These are phyloP conservation scores for Entomobrya proxima DNA, from an alignment of 2,888 invertebrate species.

Conservation along the genomic window DNA sequence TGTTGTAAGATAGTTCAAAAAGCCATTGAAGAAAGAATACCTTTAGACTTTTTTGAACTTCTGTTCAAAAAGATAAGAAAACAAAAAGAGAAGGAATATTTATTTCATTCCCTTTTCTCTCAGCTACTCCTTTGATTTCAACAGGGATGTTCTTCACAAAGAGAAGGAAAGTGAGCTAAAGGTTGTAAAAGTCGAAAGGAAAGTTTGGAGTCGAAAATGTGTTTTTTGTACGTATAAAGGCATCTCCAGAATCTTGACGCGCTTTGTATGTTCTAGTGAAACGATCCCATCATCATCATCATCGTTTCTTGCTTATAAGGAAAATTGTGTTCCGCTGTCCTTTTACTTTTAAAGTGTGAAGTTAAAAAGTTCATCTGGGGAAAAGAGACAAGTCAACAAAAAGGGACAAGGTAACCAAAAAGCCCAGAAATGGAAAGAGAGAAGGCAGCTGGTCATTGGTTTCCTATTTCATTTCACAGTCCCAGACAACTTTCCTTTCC, in stretches of 20 bases:
- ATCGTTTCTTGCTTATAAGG: too few species aligned
- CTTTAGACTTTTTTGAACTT: neutral
- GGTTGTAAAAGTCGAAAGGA: conserved; percentile 29
- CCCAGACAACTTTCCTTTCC: neutral
- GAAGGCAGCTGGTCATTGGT: conserved; percentile 28
- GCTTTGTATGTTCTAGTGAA: too few species aligned
- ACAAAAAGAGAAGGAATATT: conserved; percentile 30
- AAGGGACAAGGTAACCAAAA: neutral
- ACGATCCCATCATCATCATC: too few species aligned
- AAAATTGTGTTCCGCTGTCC: conserved; percentile 33
- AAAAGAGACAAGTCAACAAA: conserved; percentile 20
- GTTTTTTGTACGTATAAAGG: neutral
- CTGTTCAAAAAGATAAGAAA: conserved; percentile 23
- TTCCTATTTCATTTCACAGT: conserved; percentile 6
- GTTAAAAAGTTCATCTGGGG: conserved; percentile 35
- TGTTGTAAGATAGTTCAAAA: neutral
- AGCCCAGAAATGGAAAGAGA: neutral
- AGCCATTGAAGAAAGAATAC: neutral
- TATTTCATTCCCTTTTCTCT: conserved; percentile 5
- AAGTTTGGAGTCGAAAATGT: conserved; percentile 31
- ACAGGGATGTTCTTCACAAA: neutral
- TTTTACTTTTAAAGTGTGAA: conserved; percentile 33
- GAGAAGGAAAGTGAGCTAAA: neutral
- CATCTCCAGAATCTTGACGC: too few species aligned
- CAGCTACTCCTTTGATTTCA: neutral